A percentile compares a stretch with the other conserved stretches of the same genome.
Evolutionary conservation across 2,888 invertebrate genomes (phyloP).

Genomic region (Ectemnius cavifrons): DNA sequence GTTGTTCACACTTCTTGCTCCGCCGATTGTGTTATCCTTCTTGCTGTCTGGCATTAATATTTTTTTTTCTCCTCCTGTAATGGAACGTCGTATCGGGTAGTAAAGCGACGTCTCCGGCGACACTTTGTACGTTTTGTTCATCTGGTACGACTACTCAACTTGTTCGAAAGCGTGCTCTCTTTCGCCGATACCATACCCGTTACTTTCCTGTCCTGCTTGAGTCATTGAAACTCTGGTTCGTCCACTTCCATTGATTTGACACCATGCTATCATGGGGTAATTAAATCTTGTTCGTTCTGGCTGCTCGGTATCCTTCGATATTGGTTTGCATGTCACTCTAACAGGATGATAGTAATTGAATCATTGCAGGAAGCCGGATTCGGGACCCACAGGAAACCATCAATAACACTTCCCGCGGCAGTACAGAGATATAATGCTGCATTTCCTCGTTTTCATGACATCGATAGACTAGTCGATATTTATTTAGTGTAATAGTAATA

Average conservation of each 20-base stretch:
- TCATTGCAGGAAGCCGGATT: not conserved
- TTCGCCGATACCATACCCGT: constrained; percentile 53
- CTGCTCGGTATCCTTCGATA: not conserved
- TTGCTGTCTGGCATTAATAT: no score
- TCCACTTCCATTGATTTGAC: constrained; percentile 20
- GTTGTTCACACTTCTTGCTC: not conserved
- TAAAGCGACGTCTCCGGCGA: not conserved
- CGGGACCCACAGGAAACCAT: not conserved
- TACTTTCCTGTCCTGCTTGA: constrained; percentile 46
- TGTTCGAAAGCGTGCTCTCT: constrained; percentile 51
- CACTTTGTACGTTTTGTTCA: constrained; percentile 29
- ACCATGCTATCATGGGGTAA: not conserved
- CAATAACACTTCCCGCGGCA: no score
- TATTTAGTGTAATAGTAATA: no score
- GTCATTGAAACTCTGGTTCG: constrained; percentile 29
- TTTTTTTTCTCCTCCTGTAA: no score
- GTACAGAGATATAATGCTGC: no score
- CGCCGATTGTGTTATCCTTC: not conserved
- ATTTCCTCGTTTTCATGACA: not conserved
- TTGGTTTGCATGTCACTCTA: not conserved
- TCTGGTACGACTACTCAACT: constrained; percentile 30
- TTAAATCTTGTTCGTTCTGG: not conserved
- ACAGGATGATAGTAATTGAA: not conserved
- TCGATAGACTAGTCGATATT: no score
- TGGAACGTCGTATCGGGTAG: no score